Conservation (phyloP, 2,113 vertebrate species). For the Beaufortia kweichowensis region DNA sequence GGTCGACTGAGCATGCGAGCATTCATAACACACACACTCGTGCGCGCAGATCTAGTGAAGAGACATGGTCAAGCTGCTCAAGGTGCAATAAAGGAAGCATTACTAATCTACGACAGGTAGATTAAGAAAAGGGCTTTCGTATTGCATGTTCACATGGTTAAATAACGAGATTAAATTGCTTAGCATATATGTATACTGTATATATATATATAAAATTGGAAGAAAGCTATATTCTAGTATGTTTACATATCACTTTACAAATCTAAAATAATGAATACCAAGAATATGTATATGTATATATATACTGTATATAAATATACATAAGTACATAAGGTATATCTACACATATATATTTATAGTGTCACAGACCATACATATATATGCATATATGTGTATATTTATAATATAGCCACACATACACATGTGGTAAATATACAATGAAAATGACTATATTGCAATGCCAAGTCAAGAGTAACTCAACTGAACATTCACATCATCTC, state of each 20-base stretch:
- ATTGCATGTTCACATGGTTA: slow-evolving; percentile 72
- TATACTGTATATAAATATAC: slow-evolving; percentile 66
- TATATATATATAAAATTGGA: slow-evolving; percentile 80
- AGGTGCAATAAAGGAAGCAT: slow-evolving; percentile 63
- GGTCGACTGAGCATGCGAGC: slow-evolving; percentile 32
- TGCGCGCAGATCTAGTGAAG: neutral
- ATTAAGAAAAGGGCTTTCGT: slow-evolving; percentile 67
- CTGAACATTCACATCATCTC: slow-evolving; percentile 77
- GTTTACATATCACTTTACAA: slow-evolving; percentile 75
- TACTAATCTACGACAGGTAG: slow-evolving; percentile 64
- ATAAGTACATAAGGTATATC: slow-evolving; percentile 63
- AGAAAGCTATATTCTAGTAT: slow-evolving; percentile 78
- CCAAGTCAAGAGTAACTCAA: slow-evolving; percentile 64
- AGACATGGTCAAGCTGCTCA: slow-evolving; percentile 40
- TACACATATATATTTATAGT: slow-evolving; percentile 72
- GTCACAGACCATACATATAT: slow-evolving; percentile 72
- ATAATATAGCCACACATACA: slow-evolving; percentile 72
- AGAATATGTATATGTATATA: slow-evolving; percentile 79
- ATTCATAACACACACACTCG: neutral
- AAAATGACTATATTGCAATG: slow-evolving; percentile 76
- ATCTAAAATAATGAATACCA: slow-evolving; percentile 82
- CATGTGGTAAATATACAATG: slow-evolving; percentile 76
- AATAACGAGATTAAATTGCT: slow-evolving; percentile 72
- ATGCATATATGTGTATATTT: slow-evolving; percentile 75
- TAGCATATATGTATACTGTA: slow-evolving; percentile 68